Evolutionary conservation across 2,888 invertebrate genomes (phyloP), one percentile per base, ranked within the genome.

Genomic region (Celastrina argiolus): DNA sequence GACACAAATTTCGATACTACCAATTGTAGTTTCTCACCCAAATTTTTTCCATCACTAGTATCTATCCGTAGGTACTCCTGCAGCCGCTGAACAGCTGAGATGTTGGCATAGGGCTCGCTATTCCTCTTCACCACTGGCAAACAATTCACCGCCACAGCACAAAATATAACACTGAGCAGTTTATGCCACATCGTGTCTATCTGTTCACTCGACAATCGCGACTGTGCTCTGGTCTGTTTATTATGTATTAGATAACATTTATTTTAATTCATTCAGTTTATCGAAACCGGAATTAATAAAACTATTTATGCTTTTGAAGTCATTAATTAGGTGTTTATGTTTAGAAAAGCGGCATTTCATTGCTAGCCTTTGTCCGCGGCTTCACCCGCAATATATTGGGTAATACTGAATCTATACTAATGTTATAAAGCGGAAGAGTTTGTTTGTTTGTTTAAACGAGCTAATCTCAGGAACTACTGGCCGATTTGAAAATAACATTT

Each of bases 51-150:
- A 8, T 42, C 18, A 12, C 51, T 51, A 3, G 64, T 64, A 18
- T 64, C 51, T 18, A 64, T 64, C 51, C 31, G 51, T 12, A 64
- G 28, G 16, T 64, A 64, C 31, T 64, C 64, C 36, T 64, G 64
- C 16, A 64, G 22, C 3, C 16, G 45, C 10, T 51, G 31, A 4
- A 65, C 65, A 1, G 56, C 56, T 2, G 56, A 41, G 0, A 61
- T 39, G 8, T 61, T 61, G 26, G 51, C 51, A 26, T 51, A 51
- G 12, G 16, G 18, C 45, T 45, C 18, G 4, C 12, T 1, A 16
- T 26, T 51, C 14, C 51, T 22, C 6, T 51, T 51, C 51, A 51
- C 22, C 51, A 26, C 26, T 51, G 51, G 51, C 51, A 51, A 22
- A 51, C 51, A 51, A 12, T 26, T 26, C 22, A 51, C 51, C 1